Evolutionary conservation across 2,797 vertebrate genomes (phyloP).

Genomic region (Meda fulgida): DNA sequence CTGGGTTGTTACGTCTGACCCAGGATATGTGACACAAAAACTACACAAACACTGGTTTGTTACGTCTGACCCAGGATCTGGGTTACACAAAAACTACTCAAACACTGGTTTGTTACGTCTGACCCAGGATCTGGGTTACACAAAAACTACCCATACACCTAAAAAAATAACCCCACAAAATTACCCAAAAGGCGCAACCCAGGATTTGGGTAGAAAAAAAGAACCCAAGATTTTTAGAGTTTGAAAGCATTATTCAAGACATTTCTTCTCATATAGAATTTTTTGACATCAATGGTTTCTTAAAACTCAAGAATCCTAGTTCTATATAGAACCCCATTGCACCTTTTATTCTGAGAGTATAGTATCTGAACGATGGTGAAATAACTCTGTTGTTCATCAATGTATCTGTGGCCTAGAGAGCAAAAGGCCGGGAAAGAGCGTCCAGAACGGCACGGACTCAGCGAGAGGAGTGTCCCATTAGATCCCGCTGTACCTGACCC

Average conservation of each 20-base stretch:
- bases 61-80: too few relatives aligned
- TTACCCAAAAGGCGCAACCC: too few relatives aligned
- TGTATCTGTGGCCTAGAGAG: conserved; percentile 52
- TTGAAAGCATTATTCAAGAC: background rate
- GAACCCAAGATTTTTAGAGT: background rate
- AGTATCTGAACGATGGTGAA: background rate
- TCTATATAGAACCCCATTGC: background rate
- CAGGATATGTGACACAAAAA: too few relatives aligned
- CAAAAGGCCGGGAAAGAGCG: conserved; percentile 29
- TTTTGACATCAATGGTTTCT: background rate
- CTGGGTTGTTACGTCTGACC: too few relatives aligned
- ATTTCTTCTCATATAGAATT: background rate
- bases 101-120: too few relatives aligned
- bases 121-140: too few relatives aligned
- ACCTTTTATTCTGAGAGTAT: background rate
- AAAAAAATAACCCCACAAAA: too few relatives aligned
- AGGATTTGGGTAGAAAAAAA: too few relatives aligned
- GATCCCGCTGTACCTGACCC: conserved; percentile 43
- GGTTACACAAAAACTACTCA: too few relatives aligned
- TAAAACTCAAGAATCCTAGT: background rate
- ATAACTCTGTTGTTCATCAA: conserved; percentile 57
- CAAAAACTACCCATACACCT: too few relatives aligned
- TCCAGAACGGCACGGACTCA: conserved; percentile 11
- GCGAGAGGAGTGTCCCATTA: conserved; percentile 9
- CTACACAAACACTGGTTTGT: too few relatives aligned